phyloP scores from a whole-genome alignment of 2,797 vertebrate genomes.

The Lepus oiostolus region DNA sequence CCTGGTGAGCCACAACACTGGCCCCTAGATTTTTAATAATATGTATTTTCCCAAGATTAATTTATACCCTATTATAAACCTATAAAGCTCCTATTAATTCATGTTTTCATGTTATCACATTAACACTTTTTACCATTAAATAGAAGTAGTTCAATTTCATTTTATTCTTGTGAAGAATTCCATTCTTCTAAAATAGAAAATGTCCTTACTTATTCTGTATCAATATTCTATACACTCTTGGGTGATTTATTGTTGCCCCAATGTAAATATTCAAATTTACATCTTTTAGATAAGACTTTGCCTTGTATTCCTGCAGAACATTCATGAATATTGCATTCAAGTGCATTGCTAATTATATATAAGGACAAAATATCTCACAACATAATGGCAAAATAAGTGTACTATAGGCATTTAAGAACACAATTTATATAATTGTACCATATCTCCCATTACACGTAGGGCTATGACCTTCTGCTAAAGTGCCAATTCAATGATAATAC shows the following conservation, averaged over 20 bases:
- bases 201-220: background rate
- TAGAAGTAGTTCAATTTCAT: background rate
- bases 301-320: background rate
- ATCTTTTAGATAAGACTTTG: background rate
- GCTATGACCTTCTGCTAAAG: background rate
- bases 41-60: background rate
- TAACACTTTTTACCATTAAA: background rate
- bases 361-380: background rate
- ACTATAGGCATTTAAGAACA: background rate
- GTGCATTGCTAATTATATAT: background rate
- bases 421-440: background rate
- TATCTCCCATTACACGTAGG: background rate
- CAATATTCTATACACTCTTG: background rate
- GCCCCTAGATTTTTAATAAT: too few relatives aligned
- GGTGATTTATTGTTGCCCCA: background rate
- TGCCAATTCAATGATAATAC: background rate
- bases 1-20: too few relatives aligned
- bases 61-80: background rate
- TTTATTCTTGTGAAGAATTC: background rate
- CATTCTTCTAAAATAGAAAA: background rate
- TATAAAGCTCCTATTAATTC: background rate
- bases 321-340: background rate
- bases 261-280: background rate
- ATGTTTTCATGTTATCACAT: background rate
- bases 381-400: background rate